Base-by-base conservation (phyloP, 2,797 vertebrate genomes). In the Denticeps clupeoides region DNA sequence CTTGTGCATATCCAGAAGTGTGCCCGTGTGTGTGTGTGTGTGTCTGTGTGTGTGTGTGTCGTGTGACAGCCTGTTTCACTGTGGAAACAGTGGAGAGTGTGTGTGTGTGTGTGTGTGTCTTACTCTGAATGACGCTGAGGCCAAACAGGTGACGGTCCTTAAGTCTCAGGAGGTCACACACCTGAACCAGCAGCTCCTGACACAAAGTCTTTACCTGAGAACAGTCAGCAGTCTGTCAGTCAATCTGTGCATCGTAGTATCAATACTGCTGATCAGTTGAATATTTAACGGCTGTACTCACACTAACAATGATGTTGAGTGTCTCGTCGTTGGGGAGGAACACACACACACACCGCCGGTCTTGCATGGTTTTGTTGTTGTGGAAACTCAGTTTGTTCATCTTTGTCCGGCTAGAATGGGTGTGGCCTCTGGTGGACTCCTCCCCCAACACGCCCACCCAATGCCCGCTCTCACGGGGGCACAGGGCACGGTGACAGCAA, bases 281-380 rank as follows among this genome's bases (percentile, higher is more conserved):
- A n/a, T n/a, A n/a, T n/a, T n/a, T n/a, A n/a, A n/a, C n/a, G n/a
- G n/a, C n/a, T n/a, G n/a, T n/a, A 77, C 90, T 91, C 66, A 99
- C 94, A 25, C 89, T 94, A 61, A 99, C 92, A 62, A 99, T 97
- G 75, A 99, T 86, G 59, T 90, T 93, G 65, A 97, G 87, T 1
- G 93, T 94, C 63, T 97, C 88, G 26, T 97, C 94, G 1, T 95
- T 93, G 56, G 94, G 94, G 64, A 99, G 86, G 84, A 97, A 97
- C 64, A 99, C 91, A 67, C 94, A 97, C 54, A 99, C 90, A 32
- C 93, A 97, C 65, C 94, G 89, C 64, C 94, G 92, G 85, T 99
- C 94, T 80, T 99, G 94, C 94, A 99, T 99, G 82, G 86, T 78
- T 92, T 88, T 87, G 81, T 99, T 99, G 80, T 93, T 99, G 64